Conservation (phyloP, 2,113 vertebrate species). For the Pao palembangensis region DNA sequence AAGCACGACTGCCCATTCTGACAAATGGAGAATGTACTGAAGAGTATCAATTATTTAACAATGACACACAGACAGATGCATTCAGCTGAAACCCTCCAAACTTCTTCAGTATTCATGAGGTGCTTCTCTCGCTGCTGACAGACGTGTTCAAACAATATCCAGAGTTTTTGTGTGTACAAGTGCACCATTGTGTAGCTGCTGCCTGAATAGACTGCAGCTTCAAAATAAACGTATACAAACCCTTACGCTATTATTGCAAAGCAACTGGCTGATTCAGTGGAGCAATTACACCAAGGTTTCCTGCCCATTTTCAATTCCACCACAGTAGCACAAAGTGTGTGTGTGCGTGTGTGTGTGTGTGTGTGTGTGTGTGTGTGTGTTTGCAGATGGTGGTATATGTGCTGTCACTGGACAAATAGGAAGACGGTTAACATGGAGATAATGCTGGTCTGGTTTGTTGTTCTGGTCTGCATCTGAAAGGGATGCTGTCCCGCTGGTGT, state of each 20-base stretch:
- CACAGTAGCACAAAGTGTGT: conserved; percentile 14
- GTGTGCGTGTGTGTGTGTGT: background rate
- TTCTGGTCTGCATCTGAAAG: conserved; percentile 46
- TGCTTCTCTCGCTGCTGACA: conserved; percentile 14
- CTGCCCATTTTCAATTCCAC: conserved; percentile 10
- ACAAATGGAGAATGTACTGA: conserved; percentile 50
- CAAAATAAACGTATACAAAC: background rate
- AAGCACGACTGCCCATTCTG: conserved; percentile 36
- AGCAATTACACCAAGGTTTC: background rate
- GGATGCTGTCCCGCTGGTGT: conserved; percentile 30
- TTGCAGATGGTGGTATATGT: background rate
- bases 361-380: conserved; percentile 5
- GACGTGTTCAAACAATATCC: conserved; percentile 7
- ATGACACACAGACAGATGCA: conserved; percentile 53
- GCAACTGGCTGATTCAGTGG: conserved; percentile 10
- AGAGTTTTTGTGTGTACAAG: conserved; percentile 1
- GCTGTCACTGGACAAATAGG: conserved; percentile 9
- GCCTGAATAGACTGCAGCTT: background rate
- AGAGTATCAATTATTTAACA: conserved; percentile 73
- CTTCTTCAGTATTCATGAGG: conserved; percentile 68
- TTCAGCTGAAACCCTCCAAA: conserved; percentile 56
- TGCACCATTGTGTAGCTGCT: background rate
- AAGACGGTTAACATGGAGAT: conserved; percentile 44
- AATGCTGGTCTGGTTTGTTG: conserved; percentile 40
- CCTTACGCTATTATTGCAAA: background rate